Percentiles rank a stretch among this genome's conserved stretches.
These are phyloP conservation scores for Sebastes schlegelii DNA, from an alignment of 2,113 vertebrate genomes.

Conservation along the genomic window DNA sequence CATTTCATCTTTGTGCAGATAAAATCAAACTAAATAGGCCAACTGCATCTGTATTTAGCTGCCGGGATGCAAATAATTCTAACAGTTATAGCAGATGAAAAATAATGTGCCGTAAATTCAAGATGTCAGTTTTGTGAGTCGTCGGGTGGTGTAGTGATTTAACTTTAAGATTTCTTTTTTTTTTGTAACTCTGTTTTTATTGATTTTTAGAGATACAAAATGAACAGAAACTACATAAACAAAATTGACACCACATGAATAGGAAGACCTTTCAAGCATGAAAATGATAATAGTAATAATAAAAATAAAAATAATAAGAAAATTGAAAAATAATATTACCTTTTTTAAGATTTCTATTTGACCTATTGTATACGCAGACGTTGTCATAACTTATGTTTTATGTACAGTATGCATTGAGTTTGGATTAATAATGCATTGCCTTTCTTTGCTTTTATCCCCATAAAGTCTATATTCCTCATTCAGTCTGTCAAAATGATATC, in stretches of 20 bases:
- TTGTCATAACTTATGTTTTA: background rate
- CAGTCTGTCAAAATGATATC: background rate
- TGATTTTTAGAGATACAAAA: too few relatives aligned
- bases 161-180: constrained; percentile 1
- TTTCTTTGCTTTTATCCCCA: background rate
- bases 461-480: background rate
- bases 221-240: too few relatives aligned
- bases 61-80: background rate
- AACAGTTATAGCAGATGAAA: background rate
- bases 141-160: background rate
- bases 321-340: too few relatives aligned
- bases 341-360: background rate
- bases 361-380: background rate
- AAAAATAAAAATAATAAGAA: too few relatives aligned
- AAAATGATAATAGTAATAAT: too few relatives aligned
- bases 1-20: background rate
- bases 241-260: too few relatives aligned
- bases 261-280: too few relatives aligned
- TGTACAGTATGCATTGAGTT: background rate
- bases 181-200: too few relatives aligned
- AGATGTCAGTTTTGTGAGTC: background rate
- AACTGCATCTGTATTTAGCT: background rate
- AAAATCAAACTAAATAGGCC: background rate
- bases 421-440: background rate
- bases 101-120: background rate